These are phyloP conservation scores for Montifringilla adamsi DNA, from an alignment of 2,113 vertebrate species.

Conservation along the genomic window DNA sequence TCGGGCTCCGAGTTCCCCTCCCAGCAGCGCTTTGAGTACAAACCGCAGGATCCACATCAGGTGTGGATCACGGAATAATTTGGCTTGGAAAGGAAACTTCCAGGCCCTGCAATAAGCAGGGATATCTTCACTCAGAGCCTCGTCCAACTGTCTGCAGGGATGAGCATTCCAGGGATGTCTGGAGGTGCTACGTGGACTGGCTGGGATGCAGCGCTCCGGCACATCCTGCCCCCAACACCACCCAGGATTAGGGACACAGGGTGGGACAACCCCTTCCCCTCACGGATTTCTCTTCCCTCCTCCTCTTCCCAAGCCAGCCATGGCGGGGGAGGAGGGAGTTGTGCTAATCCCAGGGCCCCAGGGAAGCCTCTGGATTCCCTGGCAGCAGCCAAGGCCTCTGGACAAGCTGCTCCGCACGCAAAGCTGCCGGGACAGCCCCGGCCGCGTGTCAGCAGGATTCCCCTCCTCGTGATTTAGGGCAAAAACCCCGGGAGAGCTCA, in stretches of 20 bases:
- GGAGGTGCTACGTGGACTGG: neutral
- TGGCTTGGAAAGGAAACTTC: neutral
- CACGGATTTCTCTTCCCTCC: neutral
- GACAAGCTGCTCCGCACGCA: slow-evolving; percentile 20
- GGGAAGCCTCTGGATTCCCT: neutral
- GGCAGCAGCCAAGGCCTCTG: neutral
- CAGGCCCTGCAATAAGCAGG: neutral
- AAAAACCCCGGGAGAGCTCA: neutral
- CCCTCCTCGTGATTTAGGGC: neutral
- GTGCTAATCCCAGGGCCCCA: neutral
- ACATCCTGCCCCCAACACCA: neutral
- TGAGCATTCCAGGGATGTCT: neutral
- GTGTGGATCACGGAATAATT: neutral
- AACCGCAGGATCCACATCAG: neutral
- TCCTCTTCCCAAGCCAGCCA: neutral
- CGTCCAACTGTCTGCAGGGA: neutral
- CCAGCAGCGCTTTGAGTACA: neutral
- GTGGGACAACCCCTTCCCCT: neutral
- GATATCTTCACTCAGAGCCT: neutral
- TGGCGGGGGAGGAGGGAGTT: neutral
- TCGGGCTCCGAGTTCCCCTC: accelerated
- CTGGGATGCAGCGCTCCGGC: neutral
- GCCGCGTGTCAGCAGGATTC: neutral
- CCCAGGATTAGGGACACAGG: neutral
- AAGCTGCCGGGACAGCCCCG: slow-evolving; percentile 1